Percentiles rank a stretch among this genome's conserved stretches.
phyloP scores from a whole-genome alignment of 2,113 vertebrate genomes.

The Crotalus viridis region DNA sequence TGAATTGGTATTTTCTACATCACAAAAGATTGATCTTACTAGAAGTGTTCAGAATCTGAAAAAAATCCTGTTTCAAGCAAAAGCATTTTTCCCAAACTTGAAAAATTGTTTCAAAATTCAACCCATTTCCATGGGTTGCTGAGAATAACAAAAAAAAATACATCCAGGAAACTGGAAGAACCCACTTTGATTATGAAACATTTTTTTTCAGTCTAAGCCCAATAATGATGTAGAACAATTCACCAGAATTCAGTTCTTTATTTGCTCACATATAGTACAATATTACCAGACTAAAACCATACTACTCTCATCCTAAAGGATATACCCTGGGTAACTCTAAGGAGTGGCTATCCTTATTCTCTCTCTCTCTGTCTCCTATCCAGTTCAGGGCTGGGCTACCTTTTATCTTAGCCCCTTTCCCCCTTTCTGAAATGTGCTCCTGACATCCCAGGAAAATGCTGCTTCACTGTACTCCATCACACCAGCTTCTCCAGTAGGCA shows the following conservation, averaged over 20 bases:
- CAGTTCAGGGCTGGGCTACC: background rate
- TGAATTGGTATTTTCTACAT: background rate
- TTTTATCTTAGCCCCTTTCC: background rate
- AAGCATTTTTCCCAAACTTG: background rate
- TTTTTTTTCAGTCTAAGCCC: background rate
- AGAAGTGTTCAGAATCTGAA: background rate
- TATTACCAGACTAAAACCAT: background rate
- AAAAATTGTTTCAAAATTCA: background rate
- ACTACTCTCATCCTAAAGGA: background rate
- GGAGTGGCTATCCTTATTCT: background rate
- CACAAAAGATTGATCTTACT: background rate
- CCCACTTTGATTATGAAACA: background rate
- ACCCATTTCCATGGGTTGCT: background rate
- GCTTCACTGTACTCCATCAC: background rate
- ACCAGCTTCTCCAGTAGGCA: background rate
- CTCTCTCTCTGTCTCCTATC: background rate
- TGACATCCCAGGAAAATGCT: background rate
- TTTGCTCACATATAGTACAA: background rate
- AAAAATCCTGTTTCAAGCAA: background rate
- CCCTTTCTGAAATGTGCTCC: background rate
- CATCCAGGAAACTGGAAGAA: background rate
- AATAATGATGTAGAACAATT: background rate
- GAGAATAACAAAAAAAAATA: background rate
- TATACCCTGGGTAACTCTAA: background rate
- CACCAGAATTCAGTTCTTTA: background rate